phyloP scores from a whole-genome alignment of 92 coral and sea anemone species.

The Parazoanthus swiftii region DNA sequence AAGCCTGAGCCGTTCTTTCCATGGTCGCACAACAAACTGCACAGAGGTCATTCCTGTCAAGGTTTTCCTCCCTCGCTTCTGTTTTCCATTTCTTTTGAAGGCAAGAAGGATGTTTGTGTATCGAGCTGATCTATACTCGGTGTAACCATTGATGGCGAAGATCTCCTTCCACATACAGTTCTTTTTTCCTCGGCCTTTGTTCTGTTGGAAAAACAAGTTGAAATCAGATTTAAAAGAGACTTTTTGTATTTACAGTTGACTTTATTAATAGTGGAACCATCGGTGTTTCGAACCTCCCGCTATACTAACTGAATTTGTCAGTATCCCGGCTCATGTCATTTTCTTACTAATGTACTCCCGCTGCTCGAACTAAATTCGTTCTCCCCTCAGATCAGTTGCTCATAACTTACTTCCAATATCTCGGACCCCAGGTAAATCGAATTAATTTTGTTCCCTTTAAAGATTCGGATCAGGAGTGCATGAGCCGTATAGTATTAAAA shows the following conservation, averaged over 20 bases:
- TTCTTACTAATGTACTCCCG: too few relatives aligned
- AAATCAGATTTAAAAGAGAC: neutral
- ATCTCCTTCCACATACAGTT: constrained; percentile 83
- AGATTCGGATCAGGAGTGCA: too few relatives aligned
- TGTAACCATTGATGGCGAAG: constrained; percentile 83
- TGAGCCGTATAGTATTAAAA: too few relatives aligned
- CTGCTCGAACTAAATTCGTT: too few relatives aligned
- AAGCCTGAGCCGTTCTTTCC: constrained; percentile 52
- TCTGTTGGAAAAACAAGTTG: constrained; percentile 38
- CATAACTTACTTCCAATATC: too few relatives aligned
- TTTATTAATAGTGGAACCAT: too few relatives aligned
- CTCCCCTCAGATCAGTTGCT: too few relatives aligned
- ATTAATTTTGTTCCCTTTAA: too few relatives aligned
- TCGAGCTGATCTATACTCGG: constrained; percentile 78
- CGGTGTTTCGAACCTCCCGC: too few relatives aligned
- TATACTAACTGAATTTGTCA: too few relatives aligned
- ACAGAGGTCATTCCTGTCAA: constrained; percentile 71
- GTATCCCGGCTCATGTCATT: too few relatives aligned
- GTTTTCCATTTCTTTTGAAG: constrained; percentile 77
- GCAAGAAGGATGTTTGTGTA: constrained; percentile 70
- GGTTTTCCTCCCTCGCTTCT: constrained; percentile 56
- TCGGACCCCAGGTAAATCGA: too few relatives aligned
- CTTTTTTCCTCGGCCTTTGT: constrained; percentile 56
- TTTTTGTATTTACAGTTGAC: neutral
- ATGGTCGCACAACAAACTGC: constrained; percentile 89